phyloP scores from a whole-genome alignment of 2,113 vertebrate species.

The Macquaria australasica region DNA sequence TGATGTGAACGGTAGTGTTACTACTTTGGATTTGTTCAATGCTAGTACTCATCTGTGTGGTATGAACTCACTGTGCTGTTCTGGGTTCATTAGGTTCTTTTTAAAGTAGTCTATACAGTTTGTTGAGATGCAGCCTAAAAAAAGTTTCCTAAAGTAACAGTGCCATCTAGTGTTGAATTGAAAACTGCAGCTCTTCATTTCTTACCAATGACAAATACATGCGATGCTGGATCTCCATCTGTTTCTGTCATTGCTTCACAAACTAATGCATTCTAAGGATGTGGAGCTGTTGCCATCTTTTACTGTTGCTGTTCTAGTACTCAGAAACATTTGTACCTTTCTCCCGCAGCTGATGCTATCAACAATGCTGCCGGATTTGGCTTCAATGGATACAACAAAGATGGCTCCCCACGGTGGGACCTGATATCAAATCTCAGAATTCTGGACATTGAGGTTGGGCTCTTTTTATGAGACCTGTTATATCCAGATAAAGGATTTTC shows the following conservation, averaged over 20 bases:
- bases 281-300: not conserved
- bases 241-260: constrained; percentile 32
- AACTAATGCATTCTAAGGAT: constrained; percentile 5
- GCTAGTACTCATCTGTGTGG: not conserved
- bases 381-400: constrained; percentile 94
- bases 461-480: not conserved
- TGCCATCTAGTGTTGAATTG: constrained; percentile 77
- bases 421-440: constrained; percentile 96
- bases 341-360: constrained; percentile 93
- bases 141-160: constrained; percentile 36
- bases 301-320: not conserved
- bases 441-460: constrained; percentile 92
- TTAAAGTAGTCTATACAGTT: not conserved
- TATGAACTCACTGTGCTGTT: constrained; percentile 13
- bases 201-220: constrained; percentile 1
- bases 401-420: constrained; percentile 93
- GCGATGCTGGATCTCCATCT: constrained; percentile 22
- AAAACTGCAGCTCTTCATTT: constrained; percentile 6
- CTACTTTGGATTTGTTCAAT: constrained; percentile 2
- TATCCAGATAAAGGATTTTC: not conserved
- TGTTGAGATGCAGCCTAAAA: constrained; percentile 18
- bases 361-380: constrained; percentile 99
- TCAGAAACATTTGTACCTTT: constrained; percentile 32
- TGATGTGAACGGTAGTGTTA: not conserved
- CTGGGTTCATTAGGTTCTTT: constrained; percentile 15